These are phyloP conservation scores for Ivindomyrus marchei DNA, from an alignment of 2,113 vertebrate genomes.

Conservation along the genomic window DNA sequence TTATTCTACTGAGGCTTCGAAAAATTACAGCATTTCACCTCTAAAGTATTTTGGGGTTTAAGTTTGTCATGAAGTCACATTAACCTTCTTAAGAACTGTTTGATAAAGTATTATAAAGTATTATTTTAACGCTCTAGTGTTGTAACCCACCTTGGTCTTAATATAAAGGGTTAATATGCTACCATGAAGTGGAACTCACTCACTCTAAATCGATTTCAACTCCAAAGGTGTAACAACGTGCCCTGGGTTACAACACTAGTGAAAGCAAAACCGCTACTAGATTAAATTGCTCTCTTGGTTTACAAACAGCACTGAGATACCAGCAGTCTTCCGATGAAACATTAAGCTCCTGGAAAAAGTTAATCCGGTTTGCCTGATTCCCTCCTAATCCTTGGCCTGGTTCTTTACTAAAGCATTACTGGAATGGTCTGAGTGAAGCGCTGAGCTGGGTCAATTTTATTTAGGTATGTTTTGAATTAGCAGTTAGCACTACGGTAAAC, in stretches of 20 bases:
- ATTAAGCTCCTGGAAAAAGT: background rate
- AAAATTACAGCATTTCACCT: background rate
- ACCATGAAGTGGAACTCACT: background rate
- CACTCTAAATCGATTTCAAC: background rate
- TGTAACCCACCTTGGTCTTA: background rate
- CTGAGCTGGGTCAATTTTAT: background rate
- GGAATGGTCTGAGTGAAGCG: background rate
- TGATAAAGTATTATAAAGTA: background rate
- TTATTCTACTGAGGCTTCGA: background rate
- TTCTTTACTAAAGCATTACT: background rate
- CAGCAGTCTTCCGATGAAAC: background rate
- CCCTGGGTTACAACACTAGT: background rate
- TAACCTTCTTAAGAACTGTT: background rate
- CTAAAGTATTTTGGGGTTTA: background rate
- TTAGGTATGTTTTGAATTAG: background rate
- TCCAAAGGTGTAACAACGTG: constrained; percentile 1
- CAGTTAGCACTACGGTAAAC: background rate
- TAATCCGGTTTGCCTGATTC: background rate
- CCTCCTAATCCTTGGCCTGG: background rate
- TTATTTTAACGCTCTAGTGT: background rate
- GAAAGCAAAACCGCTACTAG: background rate
- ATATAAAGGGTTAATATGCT: background rate
- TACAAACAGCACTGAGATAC: background rate
- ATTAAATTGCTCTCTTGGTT: background rate
- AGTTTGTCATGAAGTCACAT: background rate